Evolutionary conservation across 2,888 invertebrate species (phyloP).

Genomic region (Caenorhabditis uteleia): DNA sequence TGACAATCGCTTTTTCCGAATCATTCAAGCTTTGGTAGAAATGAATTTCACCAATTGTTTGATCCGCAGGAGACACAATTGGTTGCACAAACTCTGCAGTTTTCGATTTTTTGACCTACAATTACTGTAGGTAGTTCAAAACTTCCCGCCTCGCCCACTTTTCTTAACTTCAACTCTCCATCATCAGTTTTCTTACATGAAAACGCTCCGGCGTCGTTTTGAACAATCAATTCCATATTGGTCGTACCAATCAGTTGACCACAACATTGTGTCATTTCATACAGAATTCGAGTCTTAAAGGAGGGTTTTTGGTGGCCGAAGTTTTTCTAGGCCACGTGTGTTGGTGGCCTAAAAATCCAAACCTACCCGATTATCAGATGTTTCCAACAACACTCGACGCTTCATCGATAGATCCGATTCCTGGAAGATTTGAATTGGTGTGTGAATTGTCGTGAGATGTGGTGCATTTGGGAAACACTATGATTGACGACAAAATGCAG

Average conservation of each 20-base stretch:
- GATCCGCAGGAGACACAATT: conserved; percentile 31
- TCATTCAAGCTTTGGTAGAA: conserved; percentile 51
- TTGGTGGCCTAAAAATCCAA: too few relatives aligned
- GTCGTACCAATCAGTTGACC: conserved; percentile 54
- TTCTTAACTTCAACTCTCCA: conserved; percentile 45
- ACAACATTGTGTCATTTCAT: conserved; percentile 59
- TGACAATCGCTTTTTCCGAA: conserved; percentile 52
- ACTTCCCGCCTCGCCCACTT: conserved; percentile 10
- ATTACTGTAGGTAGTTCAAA: background rate
- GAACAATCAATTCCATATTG: conserved; percentile 55
- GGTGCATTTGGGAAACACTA: too few relatives aligned
- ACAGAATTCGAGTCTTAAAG: conserved; percentile 51
- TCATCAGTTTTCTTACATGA: conserved; percentile 35
- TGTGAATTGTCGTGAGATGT: too few relatives aligned
- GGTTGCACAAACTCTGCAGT: conserved; percentile 25
- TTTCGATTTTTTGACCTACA: conserved; percentile 29
- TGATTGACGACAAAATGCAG: too few relatives aligned
- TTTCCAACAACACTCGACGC: conserved; percentile 41
- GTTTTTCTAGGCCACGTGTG: too few relatives aligned
- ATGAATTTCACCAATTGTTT: conserved; percentile 53
- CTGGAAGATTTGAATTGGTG: conserved; percentile 15
- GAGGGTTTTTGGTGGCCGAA: too few relatives aligned
- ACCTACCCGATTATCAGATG: conserved; percentile 41
- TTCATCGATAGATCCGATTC: conserved; percentile 36
- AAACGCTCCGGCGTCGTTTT: conserved; percentile 52